Conservation (phyloP, 1,140 invertebrate species). For the Papilio dardanus region DNA sequence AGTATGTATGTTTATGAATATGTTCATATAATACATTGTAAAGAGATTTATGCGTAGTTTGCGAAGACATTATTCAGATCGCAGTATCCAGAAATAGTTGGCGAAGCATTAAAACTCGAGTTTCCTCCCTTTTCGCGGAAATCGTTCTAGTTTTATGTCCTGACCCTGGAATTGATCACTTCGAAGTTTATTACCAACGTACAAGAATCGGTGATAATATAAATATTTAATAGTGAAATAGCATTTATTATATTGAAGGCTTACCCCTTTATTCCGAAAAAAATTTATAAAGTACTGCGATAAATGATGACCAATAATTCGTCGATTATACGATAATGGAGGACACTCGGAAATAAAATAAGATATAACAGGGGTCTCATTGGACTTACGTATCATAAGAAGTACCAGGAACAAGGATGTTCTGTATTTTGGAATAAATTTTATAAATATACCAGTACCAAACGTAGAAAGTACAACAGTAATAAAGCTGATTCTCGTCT, state of each 20-base stretch:
- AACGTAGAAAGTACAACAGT: no score
- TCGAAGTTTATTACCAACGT: slow-evolving; percentile 31
- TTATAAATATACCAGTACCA: no score
- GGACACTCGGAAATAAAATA: no score
- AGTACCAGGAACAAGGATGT: no score
- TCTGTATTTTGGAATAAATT: no score
- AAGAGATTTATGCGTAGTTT: not conserved
- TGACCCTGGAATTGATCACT: slow-evolving; percentile 49
- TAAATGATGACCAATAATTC: no score
- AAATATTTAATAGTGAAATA: slow-evolving; percentile 16
- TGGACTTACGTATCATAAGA: no score
- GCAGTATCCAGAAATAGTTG: slow-evolving; percentile 27
- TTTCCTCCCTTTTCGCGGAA: slow-evolving; percentile 50
- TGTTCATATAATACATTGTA: not conserved
- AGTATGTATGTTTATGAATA: not conserved
- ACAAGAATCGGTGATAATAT: slow-evolving; percentile 5
- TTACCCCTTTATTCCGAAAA: not conserved
- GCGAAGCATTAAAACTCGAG: slow-evolving; percentile 47
- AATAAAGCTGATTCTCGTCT: no score
- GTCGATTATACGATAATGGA: no score
- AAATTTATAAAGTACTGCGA: no score
- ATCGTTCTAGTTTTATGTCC: slow-evolving; percentile 53
- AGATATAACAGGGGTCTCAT: no score
- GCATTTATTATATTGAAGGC: not conserved
- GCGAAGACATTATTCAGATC: not conserved